Evolutionary conservation across 2,113 vertebrate species (phyloP).

Genomic region (Mirounga angustirostris): DNA sequence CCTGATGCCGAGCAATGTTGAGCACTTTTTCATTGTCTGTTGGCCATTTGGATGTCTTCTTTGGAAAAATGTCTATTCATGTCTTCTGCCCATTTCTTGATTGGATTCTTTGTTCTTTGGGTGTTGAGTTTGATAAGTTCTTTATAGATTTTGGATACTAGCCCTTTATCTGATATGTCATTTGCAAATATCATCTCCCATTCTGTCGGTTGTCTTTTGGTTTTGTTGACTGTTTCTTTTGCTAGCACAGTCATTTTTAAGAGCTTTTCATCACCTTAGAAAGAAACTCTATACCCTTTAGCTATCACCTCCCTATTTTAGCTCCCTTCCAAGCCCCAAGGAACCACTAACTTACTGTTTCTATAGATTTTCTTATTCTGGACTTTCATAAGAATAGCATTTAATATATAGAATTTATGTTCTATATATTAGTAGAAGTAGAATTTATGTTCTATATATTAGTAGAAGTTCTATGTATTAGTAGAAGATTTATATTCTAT

Average conservation of each 20-base stretch:
- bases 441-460: not conserved
- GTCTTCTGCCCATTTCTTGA: no score
- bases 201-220: no score
- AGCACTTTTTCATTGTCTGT: no score
- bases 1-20: no score
- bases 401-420: not conserved
- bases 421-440: not conserved
- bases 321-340: not conserved
- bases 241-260: not conserved
- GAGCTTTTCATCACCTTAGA: not conserved
- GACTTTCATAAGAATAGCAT: not conserved
- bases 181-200: no score
- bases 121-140: no score
- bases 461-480: not conserved
- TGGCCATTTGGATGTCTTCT: no score
- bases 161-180: no score
- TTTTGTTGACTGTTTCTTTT: no score
- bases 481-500: not conserved
- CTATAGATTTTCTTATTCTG: not conserved
- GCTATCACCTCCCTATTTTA: not conserved
- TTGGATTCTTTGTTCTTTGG: no score
- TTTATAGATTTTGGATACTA: no score
- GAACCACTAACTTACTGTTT: not conserved
- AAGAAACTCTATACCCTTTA: not conserved
- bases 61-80: no score